Conservation (phyloP, 1,140 invertebrate genomes). For the Drosophila littoralis region DNA sequence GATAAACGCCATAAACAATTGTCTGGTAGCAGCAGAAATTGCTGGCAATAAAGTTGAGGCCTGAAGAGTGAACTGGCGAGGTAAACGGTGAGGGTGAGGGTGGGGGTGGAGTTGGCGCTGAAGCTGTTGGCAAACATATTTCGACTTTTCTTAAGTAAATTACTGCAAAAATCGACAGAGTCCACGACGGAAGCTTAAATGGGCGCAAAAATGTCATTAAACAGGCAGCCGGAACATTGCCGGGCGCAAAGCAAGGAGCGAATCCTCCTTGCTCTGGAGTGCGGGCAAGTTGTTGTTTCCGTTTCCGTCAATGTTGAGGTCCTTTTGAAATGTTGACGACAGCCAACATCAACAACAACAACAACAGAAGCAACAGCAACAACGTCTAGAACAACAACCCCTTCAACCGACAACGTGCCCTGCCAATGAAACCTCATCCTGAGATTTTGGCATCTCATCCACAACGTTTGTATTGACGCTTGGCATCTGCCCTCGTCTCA, state of each 20-base stretch:
- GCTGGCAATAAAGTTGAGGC: constrained; percentile 25
- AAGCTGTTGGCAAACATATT: constrained; percentile 48
- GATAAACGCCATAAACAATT: constrained; percentile 79
- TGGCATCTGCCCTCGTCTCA: constrained; percentile 52
- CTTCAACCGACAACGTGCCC: not conserved
- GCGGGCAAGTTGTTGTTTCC: constrained; percentile 77
- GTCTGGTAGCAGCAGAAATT: constrained; percentile 38
- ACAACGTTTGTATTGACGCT: not conserved
- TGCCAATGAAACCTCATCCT: constrained; percentile 18
- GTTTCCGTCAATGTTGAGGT: constrained; percentile 68
- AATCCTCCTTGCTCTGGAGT: constrained; percentile 9
- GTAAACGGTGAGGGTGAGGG: not conserved
- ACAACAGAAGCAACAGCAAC: constrained; percentile 27
- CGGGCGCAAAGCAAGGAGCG: constrained; percentile 11
- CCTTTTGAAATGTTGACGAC: constrained; percentile 62
- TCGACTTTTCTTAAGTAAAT: constrained; percentile 79
- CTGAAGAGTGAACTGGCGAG: not conserved
- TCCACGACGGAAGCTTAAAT: constrained; percentile 69
- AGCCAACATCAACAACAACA: constrained; percentile 30
- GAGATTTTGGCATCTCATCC: not conserved
- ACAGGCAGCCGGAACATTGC: constrained; percentile 42
- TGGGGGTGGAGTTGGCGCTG: too few relatives aligned
- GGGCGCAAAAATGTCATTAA: constrained; percentile 81
- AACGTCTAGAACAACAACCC: not conserved
- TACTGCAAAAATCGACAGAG: constrained; percentile 72